A percentile compares a stretch with the other conserved stretches of the same genome.
Conservation (phyloP, 2,888 invertebrate genomes). For the Andrena minutula region DNA sequence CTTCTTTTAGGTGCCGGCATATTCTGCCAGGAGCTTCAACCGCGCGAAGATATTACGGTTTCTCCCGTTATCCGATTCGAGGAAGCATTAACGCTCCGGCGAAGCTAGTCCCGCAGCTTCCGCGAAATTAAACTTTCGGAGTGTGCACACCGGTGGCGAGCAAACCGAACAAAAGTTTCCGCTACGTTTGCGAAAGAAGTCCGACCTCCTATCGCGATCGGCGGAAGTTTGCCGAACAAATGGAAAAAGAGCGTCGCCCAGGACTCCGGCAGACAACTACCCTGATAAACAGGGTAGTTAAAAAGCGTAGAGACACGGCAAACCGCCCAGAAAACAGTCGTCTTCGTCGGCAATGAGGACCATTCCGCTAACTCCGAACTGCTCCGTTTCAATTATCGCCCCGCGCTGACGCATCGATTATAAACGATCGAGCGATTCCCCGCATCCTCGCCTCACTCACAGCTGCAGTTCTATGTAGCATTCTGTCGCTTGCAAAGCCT, state of each 20-base stretch:
- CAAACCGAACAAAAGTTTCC: constrained; percentile 46
- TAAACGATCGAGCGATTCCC: constrained; percentile 10
- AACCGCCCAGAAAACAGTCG: constrained; percentile 33
- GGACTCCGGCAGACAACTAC: constrained; percentile 27
- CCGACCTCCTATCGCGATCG: constrained; percentile 41
- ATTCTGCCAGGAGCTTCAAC: background rate
- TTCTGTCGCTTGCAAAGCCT: too few relatives aligned
- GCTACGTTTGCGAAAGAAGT: constrained; percentile 53
- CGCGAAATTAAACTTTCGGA: constrained; percentile 56
- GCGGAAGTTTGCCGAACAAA: constrained; percentile 44
- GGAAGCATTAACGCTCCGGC: constrained; percentile 38
- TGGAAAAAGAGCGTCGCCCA: background rate
- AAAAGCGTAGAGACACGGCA: constrained; percentile 5
- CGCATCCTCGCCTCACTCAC: too few relatives aligned
- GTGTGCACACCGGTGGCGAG: background rate
- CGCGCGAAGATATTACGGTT: constrained; percentile 22
- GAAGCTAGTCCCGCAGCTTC: constrained; percentile 58
- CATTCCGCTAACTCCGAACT: background rate
- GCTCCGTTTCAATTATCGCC: constrained; percentile 18
- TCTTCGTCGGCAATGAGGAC: background rate
- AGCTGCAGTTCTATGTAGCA: too few relatives aligned
- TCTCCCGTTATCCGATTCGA: constrained; percentile 24
- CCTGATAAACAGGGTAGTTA: constrained; percentile 51
- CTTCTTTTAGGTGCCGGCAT: background rate
- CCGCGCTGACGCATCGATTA: constrained; percentile 26